phyloP scores from a whole-genome alignment of 2,113 vertebrate species.

The Amphiprion percula region DNA sequence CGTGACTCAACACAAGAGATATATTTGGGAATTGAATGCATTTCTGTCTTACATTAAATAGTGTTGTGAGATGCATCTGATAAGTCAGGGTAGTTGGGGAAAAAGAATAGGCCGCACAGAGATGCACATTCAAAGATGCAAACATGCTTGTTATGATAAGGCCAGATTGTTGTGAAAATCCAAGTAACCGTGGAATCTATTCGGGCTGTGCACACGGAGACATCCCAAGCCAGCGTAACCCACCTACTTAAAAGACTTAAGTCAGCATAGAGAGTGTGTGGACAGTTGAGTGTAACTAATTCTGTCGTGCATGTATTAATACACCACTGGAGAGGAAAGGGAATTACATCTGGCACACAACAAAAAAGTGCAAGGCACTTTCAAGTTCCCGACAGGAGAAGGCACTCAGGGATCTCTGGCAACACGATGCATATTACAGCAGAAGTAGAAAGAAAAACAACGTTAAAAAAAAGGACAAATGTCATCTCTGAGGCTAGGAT shows the following conservation, averaged over 20 bases:
- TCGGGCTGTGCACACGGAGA: neutral
- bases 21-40: conserved; percentile 11
- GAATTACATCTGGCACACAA: conserved; percentile 18
- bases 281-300: conserved; percentile 34
- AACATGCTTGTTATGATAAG: neutral
- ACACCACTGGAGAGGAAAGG: conserved; percentile 3
- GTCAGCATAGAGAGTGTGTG: neutral
- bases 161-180: neutral
- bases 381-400: conserved; percentile 53
- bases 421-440: conserved; percentile 66
- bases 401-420: conserved; percentile 53
- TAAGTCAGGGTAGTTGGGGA: neutral
- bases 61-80: conserved; percentile 20
- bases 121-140: neutral
- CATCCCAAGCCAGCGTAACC: neutral
- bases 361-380: conserved; percentile 10
- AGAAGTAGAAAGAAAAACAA: conserved; percentile 19
- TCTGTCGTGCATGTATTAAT: conserved; percentile 28
- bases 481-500: conserved; percentile 5
- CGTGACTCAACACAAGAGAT: neutral
- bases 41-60: conserved; percentile 19
- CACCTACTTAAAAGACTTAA: conserved; percentile 2
- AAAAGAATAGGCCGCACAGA: neutral
- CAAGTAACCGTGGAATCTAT: neutral
- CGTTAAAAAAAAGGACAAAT: neutral